Percentiles rank a stretch among this genome's conserved stretches.
Evolutionary conservation across 2,797 vertebrate species (phyloP).

Genomic region (Smutsia gigantea): DNA sequence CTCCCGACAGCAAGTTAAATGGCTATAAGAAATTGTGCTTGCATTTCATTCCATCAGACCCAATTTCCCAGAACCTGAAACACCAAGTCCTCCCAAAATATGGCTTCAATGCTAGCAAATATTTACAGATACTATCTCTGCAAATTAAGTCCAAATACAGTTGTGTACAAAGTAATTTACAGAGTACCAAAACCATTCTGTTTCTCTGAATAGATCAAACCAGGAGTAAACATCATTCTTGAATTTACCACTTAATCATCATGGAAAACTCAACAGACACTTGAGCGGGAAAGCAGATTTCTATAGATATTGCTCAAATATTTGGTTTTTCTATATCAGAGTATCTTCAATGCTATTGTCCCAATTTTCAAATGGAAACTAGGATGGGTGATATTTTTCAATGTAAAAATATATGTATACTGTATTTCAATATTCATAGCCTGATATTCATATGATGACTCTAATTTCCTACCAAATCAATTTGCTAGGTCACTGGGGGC

Average conservation of each 20-base stretch:
- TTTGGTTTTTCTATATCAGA: constrained; percentile 50
- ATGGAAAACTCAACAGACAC: constrained; percentile 49
- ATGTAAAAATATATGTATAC: constrained; percentile 49
- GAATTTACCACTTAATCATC: constrained; percentile 61
- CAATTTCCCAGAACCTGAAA: constrained; percentile 70
- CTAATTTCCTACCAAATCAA: neutral
- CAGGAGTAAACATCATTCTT: constrained; percentile 44
- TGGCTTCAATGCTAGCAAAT: constrained; percentile 83
- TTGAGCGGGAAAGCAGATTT: neutral
- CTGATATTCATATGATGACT: neutral
- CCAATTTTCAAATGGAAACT: constrained; percentile 59
- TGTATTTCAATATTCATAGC: neutral
- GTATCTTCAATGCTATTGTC: constrained; percentile 1
- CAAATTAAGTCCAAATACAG: constrained; percentile 64
- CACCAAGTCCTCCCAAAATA: constrained; percentile 77
- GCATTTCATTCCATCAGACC: constrained; percentile 62
- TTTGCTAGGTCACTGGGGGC: neutral
- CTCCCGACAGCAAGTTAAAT: constrained; percentile 71
- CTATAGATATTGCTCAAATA: constrained; percentile 29
- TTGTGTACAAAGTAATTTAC: constrained; percentile 83
- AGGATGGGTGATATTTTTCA: constrained; percentile 11
- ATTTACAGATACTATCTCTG: constrained; percentile 67
- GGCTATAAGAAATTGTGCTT: constrained; percentile 81
- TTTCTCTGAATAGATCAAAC: constrained; percentile 65
- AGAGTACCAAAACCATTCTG: constrained; percentile 60